Base-by-base conservation (phyloP, 53 echinoderm and acorn worm genomes). In the Pentamera pediparva region DNA sequence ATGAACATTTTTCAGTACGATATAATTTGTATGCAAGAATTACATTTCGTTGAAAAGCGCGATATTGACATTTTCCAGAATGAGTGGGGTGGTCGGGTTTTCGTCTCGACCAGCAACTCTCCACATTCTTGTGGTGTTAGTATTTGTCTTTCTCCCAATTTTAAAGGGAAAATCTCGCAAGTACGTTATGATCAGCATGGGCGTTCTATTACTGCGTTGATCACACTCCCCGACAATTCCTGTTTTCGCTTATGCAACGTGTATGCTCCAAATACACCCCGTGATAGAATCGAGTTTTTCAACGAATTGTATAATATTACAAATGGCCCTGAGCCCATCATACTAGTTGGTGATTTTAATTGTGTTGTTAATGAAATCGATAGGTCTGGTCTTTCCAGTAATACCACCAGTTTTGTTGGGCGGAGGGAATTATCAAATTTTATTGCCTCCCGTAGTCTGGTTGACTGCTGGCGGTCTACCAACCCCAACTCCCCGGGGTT, bases 271-370 rank as follows among this genome's bases (percentile, higher is more conserved):
- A 77, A 76, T 17, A 27, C 53, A 24, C 76, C 83, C 6, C 27
- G 50, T 10, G 10, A 35, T 4, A 54, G 37, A 69, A 47, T 45
- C 12, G 40, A 65, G 0, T 83, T 83, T 25, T 77, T 83, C 45
- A 20, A 27, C 5, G 38, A 33, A 2, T 26, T 83, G 4, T 25
- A 56, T 4, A 20, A 4, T 1, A 37, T 19, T 37, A 17, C 56
- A 37, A 35, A 28, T 39, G 59, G 69, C 8, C 55, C 29, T 7
- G 28, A 49, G 6, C 77, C 65, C 5, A 10, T 67, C 20, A 34
- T 83, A 28, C 35, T 85, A 0, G 54, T 11, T 39, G 85, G 85
- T 6, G 79, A 85, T 74, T 85, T 85, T 33, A 85, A 79, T 39
- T 78, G 75, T 74, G 56, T 74, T 31, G 11, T 48, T 5, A n/a